phyloP scores from a whole-genome alignment of 2,113 vertebrate genomes.

The Lagopus muta region DNA sequence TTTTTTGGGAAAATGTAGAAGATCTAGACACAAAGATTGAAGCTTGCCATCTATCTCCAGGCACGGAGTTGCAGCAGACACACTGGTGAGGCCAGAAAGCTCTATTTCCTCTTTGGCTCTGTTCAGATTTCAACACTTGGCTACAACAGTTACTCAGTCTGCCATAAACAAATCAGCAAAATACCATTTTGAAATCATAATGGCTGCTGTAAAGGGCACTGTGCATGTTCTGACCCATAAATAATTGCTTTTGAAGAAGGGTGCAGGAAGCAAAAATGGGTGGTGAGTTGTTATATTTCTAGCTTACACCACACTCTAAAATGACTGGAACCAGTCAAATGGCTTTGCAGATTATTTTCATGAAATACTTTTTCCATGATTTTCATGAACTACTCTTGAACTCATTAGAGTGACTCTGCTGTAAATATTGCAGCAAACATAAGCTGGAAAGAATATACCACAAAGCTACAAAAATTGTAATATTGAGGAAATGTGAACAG shows the following conservation, averaged over 20 bases:
- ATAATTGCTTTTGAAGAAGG: not conserved
- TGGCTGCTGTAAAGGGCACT: not conserved
- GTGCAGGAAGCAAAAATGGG: not conserved
- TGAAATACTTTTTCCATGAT: not conserved
- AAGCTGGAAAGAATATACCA: not conserved
- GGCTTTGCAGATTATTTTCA: not conserved
- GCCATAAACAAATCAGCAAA: slow-evolving; percentile 24
- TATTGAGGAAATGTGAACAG: not conserved
- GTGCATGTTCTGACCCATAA: not conserved
- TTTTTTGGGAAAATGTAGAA: not conserved
- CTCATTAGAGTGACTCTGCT: not conserved
- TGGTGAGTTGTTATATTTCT: not conserved
- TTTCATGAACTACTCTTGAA: not conserved
- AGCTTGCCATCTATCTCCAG: not conserved
- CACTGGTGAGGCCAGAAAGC: not conserved
- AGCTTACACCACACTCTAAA: not conserved
- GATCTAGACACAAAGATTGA: not conserved
- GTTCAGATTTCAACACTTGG: slow-evolving; percentile 7
- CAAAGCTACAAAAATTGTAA: not conserved
- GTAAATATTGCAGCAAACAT: not conserved
- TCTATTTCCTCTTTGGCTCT: not conserved
- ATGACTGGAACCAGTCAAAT: slow-evolving; percentile 9
- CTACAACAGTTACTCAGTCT: slow-evolving; percentile 9
- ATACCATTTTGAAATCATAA: slow-evolving; percentile 24
- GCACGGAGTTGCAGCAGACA: not conserved